Percentiles rank a stretch among this genome's conserved stretches.
phyloP scores from a whole-genome alignment of 1,140 invertebrate species.

The Drosophila malerkotliana region DNA sequence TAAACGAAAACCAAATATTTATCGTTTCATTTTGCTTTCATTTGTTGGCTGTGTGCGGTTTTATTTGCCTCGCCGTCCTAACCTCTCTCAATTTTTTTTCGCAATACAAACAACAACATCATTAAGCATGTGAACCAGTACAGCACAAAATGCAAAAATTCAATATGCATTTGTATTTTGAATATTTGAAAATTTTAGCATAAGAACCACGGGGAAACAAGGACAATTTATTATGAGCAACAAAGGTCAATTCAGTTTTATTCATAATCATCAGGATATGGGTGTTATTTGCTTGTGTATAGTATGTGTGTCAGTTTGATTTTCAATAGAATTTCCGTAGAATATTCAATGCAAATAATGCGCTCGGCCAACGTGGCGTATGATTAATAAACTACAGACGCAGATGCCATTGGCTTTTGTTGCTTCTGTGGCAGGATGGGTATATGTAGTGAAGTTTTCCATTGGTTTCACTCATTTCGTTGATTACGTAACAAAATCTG shows the following conservation, averaged over 20 bases:
- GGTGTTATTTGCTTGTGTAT: neutral
- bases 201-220: constrained; percentile 8
- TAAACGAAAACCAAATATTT: constrained; percentile 82
- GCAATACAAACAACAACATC: constrained; percentile 46
- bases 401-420: constrained; percentile 20
- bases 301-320: neutral
- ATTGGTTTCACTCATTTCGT: constrained; percentile 40
- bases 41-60: constrained; percentile 63
- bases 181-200: constrained; percentile 62
- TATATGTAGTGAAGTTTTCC: constrained; percentile 9
- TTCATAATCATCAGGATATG: constrained; percentile 40
- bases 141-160: constrained; percentile 40
- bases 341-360: constrained; percentile 41
- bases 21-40: constrained; percentile 80
- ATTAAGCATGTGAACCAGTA: constrained; percentile 49
- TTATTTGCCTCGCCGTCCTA: constrained; percentile 30
- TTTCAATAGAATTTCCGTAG: constrained; percentile 27
- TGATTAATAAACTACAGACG: constrained; percentile 65
- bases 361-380: constrained; percentile 35
- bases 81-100: neutral
- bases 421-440: constrained; percentile 15
- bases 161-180: constrained; percentile 64
- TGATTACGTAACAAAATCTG: constrained; percentile 67
- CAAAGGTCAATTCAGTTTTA: constrained; percentile 71
- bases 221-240: constrained; percentile 64